Evolutionary conservation across 2,888 invertebrate genomes (phyloP), one percentile per base, ranked within the genome.

Genomic region (Malacosoma neustria): DNA sequence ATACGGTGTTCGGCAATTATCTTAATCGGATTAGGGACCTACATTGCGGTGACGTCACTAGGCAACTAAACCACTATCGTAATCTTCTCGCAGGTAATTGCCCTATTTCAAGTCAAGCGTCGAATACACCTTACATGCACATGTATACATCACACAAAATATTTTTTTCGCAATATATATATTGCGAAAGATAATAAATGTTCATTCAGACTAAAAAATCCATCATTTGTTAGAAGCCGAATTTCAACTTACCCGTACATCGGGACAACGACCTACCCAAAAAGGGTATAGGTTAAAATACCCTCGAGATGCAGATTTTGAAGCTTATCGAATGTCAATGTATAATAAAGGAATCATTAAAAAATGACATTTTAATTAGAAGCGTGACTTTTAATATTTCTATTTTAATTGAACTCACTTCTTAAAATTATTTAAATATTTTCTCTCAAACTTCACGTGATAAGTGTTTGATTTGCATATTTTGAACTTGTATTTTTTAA

Each of bases 1-100:
- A 65, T 67, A 68, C 74, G 76, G 76, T 79, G 79, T 77, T 67
- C 70, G 61, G 71, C 79, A 85, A 85, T 84, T 84, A 84, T 64
- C 53, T 57, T 81, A 85, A 85, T 84, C 82, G 77, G 84, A 75
- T 84, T 79, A 77, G 57, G 57, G 58, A 49, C 54, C 56, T 58
- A 47, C 55, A 59, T 22, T 47, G 61, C 54, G 48, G 61, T 65
- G 73, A 76, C 82, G 82, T 85, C 74, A 76, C 85, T 70, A 76
- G 54, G 84, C 81, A 81, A 84, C 84, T 32, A 63, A 62, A 74
- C 82, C 79, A 68, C 81, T 67, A 60, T 67, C 67, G 61, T 72
- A 80, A 77, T 74, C 75, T 70, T 57, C 43, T 51, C 54, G 54
- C 49, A 56, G 49, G 51, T 80, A 81, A 85, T 82, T 82, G 81